Conservation (phyloP, 2,113 vertebrate species). For the Neomonachus schauinslandi region DNA sequence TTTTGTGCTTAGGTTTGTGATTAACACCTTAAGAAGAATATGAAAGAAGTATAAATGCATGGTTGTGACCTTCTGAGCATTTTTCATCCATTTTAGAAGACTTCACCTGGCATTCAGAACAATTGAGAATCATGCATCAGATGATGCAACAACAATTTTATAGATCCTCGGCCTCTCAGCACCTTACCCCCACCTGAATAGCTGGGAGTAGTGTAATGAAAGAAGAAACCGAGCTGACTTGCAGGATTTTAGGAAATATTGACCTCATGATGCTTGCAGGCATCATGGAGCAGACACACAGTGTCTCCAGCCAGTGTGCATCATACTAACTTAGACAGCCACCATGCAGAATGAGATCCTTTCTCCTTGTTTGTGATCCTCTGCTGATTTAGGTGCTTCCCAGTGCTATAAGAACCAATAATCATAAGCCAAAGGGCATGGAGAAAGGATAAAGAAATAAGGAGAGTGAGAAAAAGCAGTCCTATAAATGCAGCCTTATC, state of each 20-base stretch:
- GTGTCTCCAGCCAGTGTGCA: not conserved
- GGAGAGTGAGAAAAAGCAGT: not conserved
- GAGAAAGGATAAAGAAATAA: not conserved
- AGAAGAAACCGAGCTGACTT: not conserved
- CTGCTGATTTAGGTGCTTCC: not conserved
- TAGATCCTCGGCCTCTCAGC: not conserved
- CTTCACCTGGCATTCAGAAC: not conserved
- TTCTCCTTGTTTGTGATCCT: not conserved
- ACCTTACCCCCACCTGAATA: not conserved
- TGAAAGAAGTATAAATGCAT: not conserved
- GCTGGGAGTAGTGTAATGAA: not conserved
- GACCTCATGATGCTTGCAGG: not conserved
- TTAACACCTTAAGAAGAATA: not conserved
- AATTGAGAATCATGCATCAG: not conserved
- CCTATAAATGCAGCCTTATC: not conserved
- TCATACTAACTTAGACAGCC: not conserved
- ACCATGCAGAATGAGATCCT: not conserved
- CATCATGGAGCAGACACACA: not conserved
- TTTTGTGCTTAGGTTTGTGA: not conserved
- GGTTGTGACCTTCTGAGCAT: not conserved
- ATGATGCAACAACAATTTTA: not conserved
- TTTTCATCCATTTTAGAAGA: not conserved
- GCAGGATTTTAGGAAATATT: not conserved
- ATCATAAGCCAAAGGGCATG: not conserved
- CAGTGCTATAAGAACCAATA: not conserved